Evolutionary conservation across 2,113 vertebrate species (phyloP).

Genomic region (Formicarius rufipectus): DNA sequence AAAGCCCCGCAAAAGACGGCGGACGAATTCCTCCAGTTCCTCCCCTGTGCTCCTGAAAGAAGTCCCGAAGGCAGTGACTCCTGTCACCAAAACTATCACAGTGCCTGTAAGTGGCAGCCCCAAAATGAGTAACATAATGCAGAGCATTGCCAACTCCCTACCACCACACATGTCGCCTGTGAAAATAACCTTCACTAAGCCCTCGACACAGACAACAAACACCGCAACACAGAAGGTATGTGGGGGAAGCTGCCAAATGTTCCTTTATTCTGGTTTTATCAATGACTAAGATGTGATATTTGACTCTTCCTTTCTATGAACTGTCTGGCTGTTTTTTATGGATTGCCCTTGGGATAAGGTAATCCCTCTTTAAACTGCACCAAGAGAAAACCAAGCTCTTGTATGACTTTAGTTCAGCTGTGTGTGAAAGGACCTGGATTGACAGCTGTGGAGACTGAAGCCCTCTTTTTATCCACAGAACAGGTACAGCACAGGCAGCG

Average conservation of each 20-base stretch:
- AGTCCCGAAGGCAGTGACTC: slow-evolving; percentile 85
- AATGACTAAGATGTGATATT: slow-evolving; percentile 18
- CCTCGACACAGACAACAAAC: slow-evolving; percentile 93
- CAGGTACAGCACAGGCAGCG: slow-evolving; percentile 71
- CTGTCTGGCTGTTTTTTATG: slow-evolving; percentile 51
- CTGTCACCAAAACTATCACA: slow-evolving; percentile 90
- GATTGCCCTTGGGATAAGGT: slow-evolving; percentile 22
- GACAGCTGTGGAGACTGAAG: slow-evolving; percentile 70
- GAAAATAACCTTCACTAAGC: slow-evolving; percentile 99
- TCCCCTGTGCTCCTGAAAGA: slow-evolving; percentile 95
- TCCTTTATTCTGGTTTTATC: slow-evolving; percentile 31
- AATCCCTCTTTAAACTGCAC: slow-evolving; percentile 31
- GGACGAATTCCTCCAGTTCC: slow-evolving; percentile 95
- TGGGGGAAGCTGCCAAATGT: slow-evolving; percentile 45
- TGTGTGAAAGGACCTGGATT: slow-evolving; percentile 70
- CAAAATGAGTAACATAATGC: slow-evolving; percentile 99
- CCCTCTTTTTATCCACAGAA: slow-evolving; percentile 74
- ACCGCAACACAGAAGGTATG: slow-evolving; percentile 95
- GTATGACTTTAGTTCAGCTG: slow-evolving; percentile 65
- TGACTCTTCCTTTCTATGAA: slow-evolving; percentile 23
- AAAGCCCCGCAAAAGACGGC: slow-evolving; percentile 94
- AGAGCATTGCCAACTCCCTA: slow-evolving; percentile 97
- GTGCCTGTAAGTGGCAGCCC: slow-evolving; percentile 92
- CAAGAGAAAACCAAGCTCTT: slow-evolving; percentile 29
- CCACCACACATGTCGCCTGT: slow-evolving; percentile 98